A percentile compares a stretch with the other conserved stretches of the same genome.
Evolutionary conservation across 1,140 invertebrate genomes (phyloP).

Genomic region (Gryon sp.): DNA sequence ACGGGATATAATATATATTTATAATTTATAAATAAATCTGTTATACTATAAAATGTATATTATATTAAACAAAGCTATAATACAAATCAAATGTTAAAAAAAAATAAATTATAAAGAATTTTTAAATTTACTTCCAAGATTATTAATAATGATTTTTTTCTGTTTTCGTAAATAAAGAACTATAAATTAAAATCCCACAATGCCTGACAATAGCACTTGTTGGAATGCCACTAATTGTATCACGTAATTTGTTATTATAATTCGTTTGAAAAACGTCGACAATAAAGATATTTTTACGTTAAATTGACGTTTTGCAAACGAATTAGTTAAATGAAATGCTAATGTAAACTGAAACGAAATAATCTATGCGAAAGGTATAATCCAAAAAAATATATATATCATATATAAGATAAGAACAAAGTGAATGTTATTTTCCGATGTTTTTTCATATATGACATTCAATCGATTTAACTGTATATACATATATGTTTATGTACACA

Average conservation of each 20-base stretch:
- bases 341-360: conserved; percentile 12
- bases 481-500: conserved; percentile 10
- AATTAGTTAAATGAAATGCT: not conserved
- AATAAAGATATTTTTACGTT: conserved; percentile 9
- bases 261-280: not conserved
- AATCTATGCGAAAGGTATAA: conserved; percentile 8
- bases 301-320: no score
- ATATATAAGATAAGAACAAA: conserved; percentile 13
- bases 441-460: conserved; percentile 34
- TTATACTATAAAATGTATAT: no score
- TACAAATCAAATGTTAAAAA: no score
- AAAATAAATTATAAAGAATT: no score
- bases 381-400: conserved; percentile 8
- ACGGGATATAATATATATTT: no score
- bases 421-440: conserved; percentile 52
- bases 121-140: no score
- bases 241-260: conserved; percentile 2
- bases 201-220: conserved; percentile 59
- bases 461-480: conserved; percentile 17
- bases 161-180: no score
- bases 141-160: no score
- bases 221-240: conserved; percentile 40
- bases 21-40: no score
- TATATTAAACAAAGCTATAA: no score
- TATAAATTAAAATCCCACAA: no score